Evolutionary conservation across 30 jellyfish, hydroid and myxozoan species (phyloP).

Genomic region (Chironex yamaguchii): DNA sequence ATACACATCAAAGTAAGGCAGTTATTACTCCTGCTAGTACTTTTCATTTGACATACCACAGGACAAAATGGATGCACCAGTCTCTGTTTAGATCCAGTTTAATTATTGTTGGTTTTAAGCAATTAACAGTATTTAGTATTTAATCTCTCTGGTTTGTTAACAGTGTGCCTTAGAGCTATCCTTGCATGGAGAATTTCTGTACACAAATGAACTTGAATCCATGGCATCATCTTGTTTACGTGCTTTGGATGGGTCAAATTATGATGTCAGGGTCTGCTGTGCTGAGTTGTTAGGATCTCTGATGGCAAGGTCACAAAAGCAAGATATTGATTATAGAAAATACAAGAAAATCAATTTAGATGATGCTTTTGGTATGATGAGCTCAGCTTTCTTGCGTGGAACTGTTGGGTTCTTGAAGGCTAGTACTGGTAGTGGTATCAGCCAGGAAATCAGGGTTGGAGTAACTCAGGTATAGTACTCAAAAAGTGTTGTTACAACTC

Average conservation of each 20-base stretch:
- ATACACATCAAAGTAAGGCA: too few species aligned
- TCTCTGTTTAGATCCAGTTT: too few species aligned
- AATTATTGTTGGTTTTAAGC: too few species aligned
- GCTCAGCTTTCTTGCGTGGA: slow-evolving; percentile 88
- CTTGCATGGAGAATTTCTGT: slow-evolving; percentile 82
- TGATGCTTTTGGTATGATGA: slow-evolving; percentile 86
- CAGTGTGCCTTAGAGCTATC: slow-evolving; percentile 98
- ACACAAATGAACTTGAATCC: slow-evolving; percentile 88
- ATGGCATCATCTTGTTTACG: slow-evolving; percentile 87
- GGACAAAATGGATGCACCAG: too few species aligned
- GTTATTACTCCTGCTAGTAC: too few species aligned
- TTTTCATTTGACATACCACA: too few species aligned
- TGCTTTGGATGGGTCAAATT: slow-evolving; percentile 94
- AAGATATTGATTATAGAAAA: slow-evolving; percentile 42
- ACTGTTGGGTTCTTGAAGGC: slow-evolving; percentile 85
- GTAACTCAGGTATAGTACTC: slow-evolving; percentile 88
- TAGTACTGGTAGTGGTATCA: slow-evolving; percentile 72
- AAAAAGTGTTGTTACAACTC: not conserved
- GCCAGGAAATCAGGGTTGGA: slow-evolving; percentile 93
- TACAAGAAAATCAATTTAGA: slow-evolving; percentile 74
- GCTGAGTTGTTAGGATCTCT: slow-evolving; percentile 94
- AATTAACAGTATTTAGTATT: too few species aligned
- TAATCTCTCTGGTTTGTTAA: too few species aligned
- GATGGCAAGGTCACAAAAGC: slow-evolving; percentile 89
- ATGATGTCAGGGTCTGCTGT: slow-evolving; percentile 93